Evolutionary conservation across 2,797 vertebrate genomes (phyloP).

Genomic region (Pelochelys cantorii): DNA sequence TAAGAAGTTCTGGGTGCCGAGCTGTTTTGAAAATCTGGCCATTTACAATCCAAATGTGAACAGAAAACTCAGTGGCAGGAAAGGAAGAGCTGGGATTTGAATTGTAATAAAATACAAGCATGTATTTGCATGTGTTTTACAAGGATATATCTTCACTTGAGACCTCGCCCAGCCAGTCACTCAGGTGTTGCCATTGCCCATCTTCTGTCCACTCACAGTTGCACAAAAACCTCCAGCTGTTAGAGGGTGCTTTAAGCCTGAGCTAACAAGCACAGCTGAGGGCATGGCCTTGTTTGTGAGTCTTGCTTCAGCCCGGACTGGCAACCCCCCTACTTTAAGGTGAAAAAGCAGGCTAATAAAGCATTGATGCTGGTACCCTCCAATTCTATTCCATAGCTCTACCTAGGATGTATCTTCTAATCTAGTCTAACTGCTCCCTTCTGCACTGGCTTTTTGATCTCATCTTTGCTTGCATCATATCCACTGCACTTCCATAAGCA

Average conservation of each 20-base stretch:
- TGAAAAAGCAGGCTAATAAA: background rate
- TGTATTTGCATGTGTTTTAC: fast-evolving
- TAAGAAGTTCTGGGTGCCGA: background rate
- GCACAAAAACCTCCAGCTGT: background rate
- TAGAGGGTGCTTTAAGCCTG: background rate
- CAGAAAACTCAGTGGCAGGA: background rate
- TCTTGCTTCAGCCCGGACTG: background rate
- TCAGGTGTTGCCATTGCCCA: background rate
- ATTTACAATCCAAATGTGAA: fast-evolving
- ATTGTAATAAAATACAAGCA: background rate
- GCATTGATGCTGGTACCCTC: background rate
- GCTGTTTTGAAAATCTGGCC: background rate
- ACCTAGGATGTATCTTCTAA: background rate
- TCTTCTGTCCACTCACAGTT: background rate
- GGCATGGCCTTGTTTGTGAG: background rate
- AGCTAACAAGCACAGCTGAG: background rate
- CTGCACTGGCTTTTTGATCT: background rate
- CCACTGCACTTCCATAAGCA: background rate
- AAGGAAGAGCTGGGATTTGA: background rate
- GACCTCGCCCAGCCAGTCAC: background rate
- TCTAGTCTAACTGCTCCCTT: background rate
- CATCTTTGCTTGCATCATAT: background rate
- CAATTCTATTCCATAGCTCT: background rate
- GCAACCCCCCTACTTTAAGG: background rate
- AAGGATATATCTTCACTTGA: background rate